A percentile compares a stretch with the other conserved stretches of the same genome.
These are phyloP conservation scores for Muntiacus reevesi DNA, from an alignment of 2,113 vertebrate genomes.

Conservation along the genomic window DNA sequence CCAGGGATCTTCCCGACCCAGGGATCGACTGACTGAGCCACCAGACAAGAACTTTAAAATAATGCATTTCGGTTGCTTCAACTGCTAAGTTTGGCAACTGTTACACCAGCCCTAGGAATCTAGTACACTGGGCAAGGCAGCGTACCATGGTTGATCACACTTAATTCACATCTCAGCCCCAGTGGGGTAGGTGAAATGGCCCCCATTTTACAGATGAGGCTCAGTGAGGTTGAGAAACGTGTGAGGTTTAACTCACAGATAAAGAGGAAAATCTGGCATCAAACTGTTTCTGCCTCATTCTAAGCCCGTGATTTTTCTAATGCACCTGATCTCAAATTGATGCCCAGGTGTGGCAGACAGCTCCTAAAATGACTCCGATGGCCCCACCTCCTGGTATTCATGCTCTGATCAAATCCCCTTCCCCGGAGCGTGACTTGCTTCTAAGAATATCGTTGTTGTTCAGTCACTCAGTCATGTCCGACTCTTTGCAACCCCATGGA, in stretches of 20 bases:
- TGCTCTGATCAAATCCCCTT: background rate
- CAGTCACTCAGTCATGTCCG: background rate
- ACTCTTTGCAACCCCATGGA: background rate
- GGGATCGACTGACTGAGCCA: background rate
- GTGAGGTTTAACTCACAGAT: background rate
- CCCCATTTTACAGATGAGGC: background rate
- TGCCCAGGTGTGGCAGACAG: fast-evolving
- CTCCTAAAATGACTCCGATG: background rate
- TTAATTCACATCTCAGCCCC: background rate
- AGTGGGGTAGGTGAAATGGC: fast-evolving
- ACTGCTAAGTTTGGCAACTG: no score
- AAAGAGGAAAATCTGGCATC: background rate
- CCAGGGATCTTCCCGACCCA: background rate
- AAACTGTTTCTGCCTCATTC: background rate
- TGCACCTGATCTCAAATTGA: fast-evolving
- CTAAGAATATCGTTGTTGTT: background rate
- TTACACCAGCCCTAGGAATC: background rate
- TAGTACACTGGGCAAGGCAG: fast-evolving
- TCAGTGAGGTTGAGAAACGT: background rate
- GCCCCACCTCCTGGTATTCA: background rate
- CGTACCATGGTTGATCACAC: fast-evolving
- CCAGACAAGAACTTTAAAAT: background rate
- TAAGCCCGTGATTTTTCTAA: background rate
- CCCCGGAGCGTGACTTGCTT: background rate
- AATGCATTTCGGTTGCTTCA: background rate